A percentile compares a stretch with the other conserved stretches of the same genome.
Conservation (phyloP, 2,113 vertebrate genomes). For the Chaetura pelagica region DNA sequence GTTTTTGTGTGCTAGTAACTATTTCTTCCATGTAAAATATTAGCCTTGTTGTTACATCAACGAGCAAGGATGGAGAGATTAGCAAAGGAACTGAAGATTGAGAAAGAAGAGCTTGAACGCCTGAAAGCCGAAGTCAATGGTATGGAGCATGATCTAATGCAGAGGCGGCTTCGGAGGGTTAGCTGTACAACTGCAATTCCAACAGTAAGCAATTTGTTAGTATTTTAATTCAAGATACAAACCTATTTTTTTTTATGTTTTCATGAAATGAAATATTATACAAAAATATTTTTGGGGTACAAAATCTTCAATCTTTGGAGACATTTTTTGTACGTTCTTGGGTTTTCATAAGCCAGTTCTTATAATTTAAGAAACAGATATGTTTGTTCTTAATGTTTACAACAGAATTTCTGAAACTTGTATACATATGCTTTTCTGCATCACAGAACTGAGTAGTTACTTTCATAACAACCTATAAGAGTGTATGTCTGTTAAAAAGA, state of each 20-base stretch:
- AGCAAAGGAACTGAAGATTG: conserved; percentile 90
- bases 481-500: not conserved
- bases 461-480: not conserved
- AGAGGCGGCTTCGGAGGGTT: conserved; percentile 93
- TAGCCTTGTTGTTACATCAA: conserved; percentile 97
- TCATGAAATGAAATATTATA: not conserved
- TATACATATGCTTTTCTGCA: not conserved
- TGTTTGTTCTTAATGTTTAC: not conserved
- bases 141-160: conserved; percentile 97
- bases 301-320: not conserved
- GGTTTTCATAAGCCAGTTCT: not conserved
- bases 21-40: conserved; percentile 29
- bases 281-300: not conserved
- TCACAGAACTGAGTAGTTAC: not conserved
- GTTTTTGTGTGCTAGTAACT: conserved; percentile 22
- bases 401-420: not conserved
- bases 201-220: conserved; percentile 81
- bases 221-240: conserved; percentile 47
- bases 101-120: conserved; percentile 91
- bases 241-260: not conserved
- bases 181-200: conserved; percentile 92
- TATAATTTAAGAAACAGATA: not conserved
- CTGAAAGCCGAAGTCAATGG: conserved; percentile 94
- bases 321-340: not conserved
- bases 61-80: conserved; percentile 97